Evolutionary conservation across 1,140 invertebrate genomes (phyloP).

Genomic region (Varroa destructor): DNA sequence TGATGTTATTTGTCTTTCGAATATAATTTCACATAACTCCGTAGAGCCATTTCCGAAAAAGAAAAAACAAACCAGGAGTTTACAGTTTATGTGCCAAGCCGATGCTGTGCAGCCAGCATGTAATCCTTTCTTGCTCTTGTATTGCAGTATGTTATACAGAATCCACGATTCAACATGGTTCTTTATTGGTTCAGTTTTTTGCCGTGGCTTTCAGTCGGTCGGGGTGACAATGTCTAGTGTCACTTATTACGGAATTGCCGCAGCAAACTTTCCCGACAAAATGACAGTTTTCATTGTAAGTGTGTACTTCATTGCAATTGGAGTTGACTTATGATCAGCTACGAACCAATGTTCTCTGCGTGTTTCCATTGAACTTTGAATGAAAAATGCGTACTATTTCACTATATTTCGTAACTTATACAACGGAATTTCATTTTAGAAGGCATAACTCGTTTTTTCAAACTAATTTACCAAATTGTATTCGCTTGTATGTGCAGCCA

Average conservation of each 20-base stretch:
- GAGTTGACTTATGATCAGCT: constrained; percentile 6
- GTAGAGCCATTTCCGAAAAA: too few relatives aligned
- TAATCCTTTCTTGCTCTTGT: too few relatives aligned
- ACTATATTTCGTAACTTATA: background rate
- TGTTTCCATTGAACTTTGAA: too few relatives aligned
- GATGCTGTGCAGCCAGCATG: too few relatives aligned
- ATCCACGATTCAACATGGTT: constrained; percentile 7
- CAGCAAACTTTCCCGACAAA: constrained; percentile 17
- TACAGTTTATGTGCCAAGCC: too few relatives aligned
- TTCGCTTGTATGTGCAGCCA: background rate
- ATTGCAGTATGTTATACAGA: constrained; percentile 22
- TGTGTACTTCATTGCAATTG: background rate
- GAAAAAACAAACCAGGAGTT: too few relatives aligned
- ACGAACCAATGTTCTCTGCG: background rate
- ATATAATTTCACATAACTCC: too few relatives aligned
- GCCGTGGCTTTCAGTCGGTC: constrained; percentile 14
- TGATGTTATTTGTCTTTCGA: too few relatives aligned
- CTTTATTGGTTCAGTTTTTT: background rate
- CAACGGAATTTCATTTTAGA: background rate
- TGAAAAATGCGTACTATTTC: too few relatives aligned
- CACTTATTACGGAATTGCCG: constrained; percentile 11
- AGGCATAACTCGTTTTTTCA: background rate
- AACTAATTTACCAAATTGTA: background rate
- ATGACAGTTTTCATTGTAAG: constrained; percentile 21
- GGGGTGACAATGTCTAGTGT: constrained; percentile 21